Evolutionary conservation across 2,113 vertebrate genomes (phyloP).

Genomic region (Jacana jacana): DNA sequence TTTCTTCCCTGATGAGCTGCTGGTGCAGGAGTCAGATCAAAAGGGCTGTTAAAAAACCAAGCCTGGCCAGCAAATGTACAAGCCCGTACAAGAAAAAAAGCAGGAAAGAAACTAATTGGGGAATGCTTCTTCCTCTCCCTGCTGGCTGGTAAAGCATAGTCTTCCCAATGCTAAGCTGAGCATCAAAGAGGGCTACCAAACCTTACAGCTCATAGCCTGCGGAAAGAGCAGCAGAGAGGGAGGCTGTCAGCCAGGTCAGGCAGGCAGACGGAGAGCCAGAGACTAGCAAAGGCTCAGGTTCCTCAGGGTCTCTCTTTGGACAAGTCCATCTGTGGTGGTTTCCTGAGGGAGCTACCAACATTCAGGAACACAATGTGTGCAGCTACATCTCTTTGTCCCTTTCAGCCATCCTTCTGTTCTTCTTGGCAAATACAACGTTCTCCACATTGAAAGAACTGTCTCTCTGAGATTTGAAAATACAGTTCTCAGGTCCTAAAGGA

Average conservation of each 20-base stretch:
- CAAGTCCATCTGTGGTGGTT: neutral
- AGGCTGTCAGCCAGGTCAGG: neutral
- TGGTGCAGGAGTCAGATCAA: neutral
- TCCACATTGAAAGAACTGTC: neutral
- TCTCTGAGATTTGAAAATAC: neutral
- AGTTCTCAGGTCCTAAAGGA: neutral
- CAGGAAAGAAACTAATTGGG: accelerated
- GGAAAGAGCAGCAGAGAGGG: neutral
- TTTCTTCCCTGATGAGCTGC: neutral
- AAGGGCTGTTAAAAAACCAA: neutral
- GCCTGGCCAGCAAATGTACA: accelerated
- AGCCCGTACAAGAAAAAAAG: neutral
- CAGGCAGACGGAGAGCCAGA: neutral
- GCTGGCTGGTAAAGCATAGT: neutral
- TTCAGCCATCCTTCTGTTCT: neutral
- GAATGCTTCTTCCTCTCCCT: neutral
- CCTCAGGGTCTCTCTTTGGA: neutral
- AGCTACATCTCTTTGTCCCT: neutral
- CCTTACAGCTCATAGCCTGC: neutral
- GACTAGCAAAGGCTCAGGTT: neutral
- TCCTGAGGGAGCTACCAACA: neutral
- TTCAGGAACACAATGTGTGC: neutral
- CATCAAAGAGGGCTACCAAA: neutral
- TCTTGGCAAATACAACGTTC: neutral
- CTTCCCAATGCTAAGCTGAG: neutral